Conservation (phyloP, 2,888 invertebrate genomes). For the Chymomyza fuscimana region DNA sequence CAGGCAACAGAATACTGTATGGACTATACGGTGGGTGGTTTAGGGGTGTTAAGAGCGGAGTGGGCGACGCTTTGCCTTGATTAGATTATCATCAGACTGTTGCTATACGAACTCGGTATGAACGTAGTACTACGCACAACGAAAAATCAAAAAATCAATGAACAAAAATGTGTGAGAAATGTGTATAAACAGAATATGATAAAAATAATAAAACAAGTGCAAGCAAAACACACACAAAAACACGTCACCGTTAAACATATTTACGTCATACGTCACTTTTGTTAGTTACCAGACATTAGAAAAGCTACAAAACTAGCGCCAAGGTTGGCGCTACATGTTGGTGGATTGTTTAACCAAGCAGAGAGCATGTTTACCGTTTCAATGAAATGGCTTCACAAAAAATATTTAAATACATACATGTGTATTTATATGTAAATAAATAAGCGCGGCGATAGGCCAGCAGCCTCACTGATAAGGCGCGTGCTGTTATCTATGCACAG, state of each 20-base stretch:
- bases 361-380: not conserved
- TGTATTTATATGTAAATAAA: not conserved
- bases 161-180: constrained; percentile 47
- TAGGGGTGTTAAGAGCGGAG: constrained; percentile 4
- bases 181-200: constrained; percentile 42
- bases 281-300: not conserved
- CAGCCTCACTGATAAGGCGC: constrained; percentile 50
- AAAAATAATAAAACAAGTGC: not conserved
- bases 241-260: constrained; percentile 13
- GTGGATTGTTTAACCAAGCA: not conserved
- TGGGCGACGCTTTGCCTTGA: constrained; percentile 45
- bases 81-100: constrained; percentile 53
- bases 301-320: not conserved
- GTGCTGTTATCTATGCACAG: constrained; percentile 21
- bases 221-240: not conserved
- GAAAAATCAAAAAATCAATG: constrained; percentile 61
- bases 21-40: not conserved
- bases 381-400: constrained; percentile 15
- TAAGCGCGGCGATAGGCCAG: constrained; percentile 23
- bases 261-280: constrained; percentile 26
- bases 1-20: not conserved
- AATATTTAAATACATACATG: not conserved
- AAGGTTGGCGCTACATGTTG: not conserved
- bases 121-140: constrained; percentile 43
- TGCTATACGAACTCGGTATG: constrained; percentile 25